Evolutionary conservation across 2,888 invertebrate species (phyloP).

Genomic region (Apantesis nais): DNA sequence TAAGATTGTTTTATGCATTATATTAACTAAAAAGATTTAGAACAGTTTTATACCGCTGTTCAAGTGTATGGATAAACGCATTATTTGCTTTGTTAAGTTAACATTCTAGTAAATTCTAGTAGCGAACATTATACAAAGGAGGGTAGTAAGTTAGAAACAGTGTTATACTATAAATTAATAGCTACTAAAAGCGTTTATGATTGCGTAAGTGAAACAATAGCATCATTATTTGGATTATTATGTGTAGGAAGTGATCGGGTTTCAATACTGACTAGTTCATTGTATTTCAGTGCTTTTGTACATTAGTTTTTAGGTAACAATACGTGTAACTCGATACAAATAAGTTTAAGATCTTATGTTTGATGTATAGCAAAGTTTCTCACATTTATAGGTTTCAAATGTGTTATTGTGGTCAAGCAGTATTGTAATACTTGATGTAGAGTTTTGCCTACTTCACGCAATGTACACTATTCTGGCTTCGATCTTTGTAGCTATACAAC

Average conservation of each 20-base stretch:
- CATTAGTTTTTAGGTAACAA: conserved; percentile 39
- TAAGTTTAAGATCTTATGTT: conserved; percentile 12
- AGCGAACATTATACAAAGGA: neutral
- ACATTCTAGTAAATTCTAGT: neutral
- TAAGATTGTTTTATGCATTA: neutral
- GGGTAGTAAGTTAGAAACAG: neutral
- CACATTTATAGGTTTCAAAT: conserved; percentile 9
- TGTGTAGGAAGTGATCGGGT: conserved; percentile 47
- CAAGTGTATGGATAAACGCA: neutral
- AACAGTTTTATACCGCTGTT: neutral
- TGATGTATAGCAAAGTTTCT: conserved; percentile 1
- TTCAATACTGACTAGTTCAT: conserved; percentile 43
- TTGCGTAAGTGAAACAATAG: conserved; percentile 45
- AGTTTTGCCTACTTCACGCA: neutral
- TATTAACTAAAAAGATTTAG: neutral
- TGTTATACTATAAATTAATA: conserved; percentile 38
- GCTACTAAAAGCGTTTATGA: conserved; percentile 21
- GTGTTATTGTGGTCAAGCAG: neutral
- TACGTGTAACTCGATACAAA: conserved; percentile 8
- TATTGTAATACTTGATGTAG: neutral
- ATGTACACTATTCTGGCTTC: neutral
- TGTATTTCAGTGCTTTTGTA: conserved; percentile 43
- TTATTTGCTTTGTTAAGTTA: neutral
- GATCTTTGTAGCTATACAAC: neutral
- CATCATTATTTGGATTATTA: conserved; percentile 42